Base-by-base conservation (phyloP, 1,140 invertebrate species). In the Pygmarrhopalites habei region DNA sequence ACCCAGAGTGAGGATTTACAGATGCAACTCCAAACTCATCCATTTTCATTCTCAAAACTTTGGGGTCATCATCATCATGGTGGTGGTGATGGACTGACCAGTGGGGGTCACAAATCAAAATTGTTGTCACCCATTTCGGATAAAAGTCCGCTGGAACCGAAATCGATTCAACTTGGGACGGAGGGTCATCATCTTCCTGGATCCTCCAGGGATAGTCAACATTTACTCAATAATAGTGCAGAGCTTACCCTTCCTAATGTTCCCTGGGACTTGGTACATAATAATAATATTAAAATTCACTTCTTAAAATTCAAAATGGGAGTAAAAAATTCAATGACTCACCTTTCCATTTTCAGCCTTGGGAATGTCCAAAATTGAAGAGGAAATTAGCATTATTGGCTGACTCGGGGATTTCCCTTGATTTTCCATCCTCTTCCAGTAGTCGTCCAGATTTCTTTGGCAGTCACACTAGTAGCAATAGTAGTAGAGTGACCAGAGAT, bases 361-460 rank as follows among this genome's bases (percentile, higher is more conserved):
- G 91, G 70, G 89, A 92, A 68, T 91, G 92, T 88, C 89, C 89
- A 15, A 92, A 92, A 76, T 75, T 92, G 43, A 78, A 87, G 55
- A 79, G 89, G 30, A 81, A 87, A 65, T 77, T 88, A 0, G 67
- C 68, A 3, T 39, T 65, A 21, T 29, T 72, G 15, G 68, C 66
- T 1, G 70, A 72, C 28, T 69, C 68, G 7, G 67, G 67, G 14
- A 68, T 68, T 30, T 68, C 67, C 2, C 32, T 68, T 14, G 67
- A 68, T 32, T 61, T 61, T 19, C 44, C 53, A 25, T 25, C 44
- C 19, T 25, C n/a, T 47, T 47, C n/a, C 17, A 47, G 4, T 47
- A 10, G 44, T 7, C 44, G 23, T 47, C 44, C 44, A 47, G 5
- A 47, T 19, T n/a, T 10, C 23, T 35, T 5, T 35, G 32, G 32